Evolutionary conservation across 2,888 invertebrate genomes (phyloP).

Genomic region (Drosophila formosana): DNA sequence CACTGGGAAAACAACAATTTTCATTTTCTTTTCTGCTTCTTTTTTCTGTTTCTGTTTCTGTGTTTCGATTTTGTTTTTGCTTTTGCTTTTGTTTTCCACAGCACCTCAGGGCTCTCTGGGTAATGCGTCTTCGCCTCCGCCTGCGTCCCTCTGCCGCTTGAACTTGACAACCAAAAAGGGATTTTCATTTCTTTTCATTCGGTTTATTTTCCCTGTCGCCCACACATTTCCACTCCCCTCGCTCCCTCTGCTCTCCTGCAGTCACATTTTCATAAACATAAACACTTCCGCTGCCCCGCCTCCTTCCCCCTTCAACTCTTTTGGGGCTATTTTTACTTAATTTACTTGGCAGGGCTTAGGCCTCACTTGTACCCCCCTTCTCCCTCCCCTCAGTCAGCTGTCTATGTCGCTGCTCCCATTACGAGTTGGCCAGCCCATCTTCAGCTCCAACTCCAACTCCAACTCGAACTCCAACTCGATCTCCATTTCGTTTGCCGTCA

Average conservation of each 20-base stretch:
- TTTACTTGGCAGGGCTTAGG: constrained; percentile 62
- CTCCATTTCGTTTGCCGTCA: constrained; percentile 67
- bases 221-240: constrained; percentile 11
- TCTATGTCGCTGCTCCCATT: neutral
- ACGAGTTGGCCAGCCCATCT: constrained; percentile 1
- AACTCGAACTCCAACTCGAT: constrained; percentile 42
- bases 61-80: constrained; percentile 11
- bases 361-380: neutral
- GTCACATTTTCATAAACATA: constrained; percentile 58
- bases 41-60: constrained; percentile 8
- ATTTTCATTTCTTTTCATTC: constrained; percentile 62
- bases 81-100: constrained; percentile 14
- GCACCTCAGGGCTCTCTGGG: constrained; percentile 35
- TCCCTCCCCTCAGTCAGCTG: neutral
- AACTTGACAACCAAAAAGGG: constrained; percentile 77
- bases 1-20: constrained; percentile 51
- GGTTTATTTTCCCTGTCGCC: constrained; percentile 29
- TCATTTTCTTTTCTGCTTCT: constrained; percentile 29
- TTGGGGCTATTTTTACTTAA: constrained; percentile 68
- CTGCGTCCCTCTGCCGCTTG: constrained; percentile 41
- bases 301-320: constrained; percentile 28
- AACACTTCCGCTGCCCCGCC: constrained; percentile 65
- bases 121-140: constrained; percentile 14
- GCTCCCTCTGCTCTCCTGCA: neutral
- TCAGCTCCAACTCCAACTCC: constrained; percentile 17